phyloP scores from a whole-genome alignment of 2,113 vertebrate genomes.

The Spea bombifrons region DNA sequence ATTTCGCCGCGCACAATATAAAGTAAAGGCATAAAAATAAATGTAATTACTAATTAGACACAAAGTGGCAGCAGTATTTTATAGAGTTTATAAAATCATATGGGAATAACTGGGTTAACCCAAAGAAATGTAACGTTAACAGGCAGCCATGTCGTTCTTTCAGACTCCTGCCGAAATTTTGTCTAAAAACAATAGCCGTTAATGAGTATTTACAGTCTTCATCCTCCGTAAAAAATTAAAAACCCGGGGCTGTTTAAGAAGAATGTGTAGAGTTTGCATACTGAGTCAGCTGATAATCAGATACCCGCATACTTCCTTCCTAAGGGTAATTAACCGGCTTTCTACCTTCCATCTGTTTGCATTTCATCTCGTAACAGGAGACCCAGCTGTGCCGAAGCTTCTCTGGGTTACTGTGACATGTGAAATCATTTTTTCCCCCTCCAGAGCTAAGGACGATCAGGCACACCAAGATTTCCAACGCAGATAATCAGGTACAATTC shows the following conservation, averaged over 20 bases:
- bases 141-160: too few relatives aligned
- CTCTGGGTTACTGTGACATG: constrained; percentile 6
- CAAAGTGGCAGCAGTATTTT: too few relatives aligned
- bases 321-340: constrained; percentile 31
- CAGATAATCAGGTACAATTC: constrained; percentile 16
- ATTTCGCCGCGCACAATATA: too few relatives aligned
- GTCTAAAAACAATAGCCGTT: too few relatives aligned
- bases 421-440: neutral
- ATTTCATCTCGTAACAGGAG: constrained; percentile 31
- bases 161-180: too few relatives aligned
- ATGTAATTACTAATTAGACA: too few relatives aligned
- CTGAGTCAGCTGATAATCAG: constrained; percentile 7
- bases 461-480: constrained; percentile 5
- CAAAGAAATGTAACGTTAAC: too few relatives aligned
- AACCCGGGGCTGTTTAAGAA: neutral
- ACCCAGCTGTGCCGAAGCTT: constrained; percentile 25
- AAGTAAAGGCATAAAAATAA: too few relatives aligned
- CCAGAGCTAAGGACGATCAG: neutral
- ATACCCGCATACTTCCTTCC: constrained; percentile 1
- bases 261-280: neutral
- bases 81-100: too few relatives aligned
- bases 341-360: constrained; percentile 33
- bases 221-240: too few relatives aligned
- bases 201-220: too few relatives aligned
- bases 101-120: too few relatives aligned